Conservation (phyloP, 1,140 invertebrate genomes). For the Microplitis mediator region DNA sequence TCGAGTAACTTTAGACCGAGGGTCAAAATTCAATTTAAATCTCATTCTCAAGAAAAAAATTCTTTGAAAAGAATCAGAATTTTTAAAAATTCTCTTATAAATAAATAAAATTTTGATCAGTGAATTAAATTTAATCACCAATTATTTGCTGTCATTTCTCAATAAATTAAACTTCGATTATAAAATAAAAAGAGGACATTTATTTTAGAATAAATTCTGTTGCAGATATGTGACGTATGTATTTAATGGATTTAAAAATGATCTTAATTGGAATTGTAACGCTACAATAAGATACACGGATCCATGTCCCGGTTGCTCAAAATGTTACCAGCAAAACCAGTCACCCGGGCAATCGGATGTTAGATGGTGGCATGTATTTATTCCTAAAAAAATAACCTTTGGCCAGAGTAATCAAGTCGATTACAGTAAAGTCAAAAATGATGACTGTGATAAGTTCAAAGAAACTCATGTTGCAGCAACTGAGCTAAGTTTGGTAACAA, state of each 20-base stretch:
- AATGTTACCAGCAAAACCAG: slow-evolving; percentile 65
- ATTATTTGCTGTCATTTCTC: no score
- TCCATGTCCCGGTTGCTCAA: slow-evolving; percentile 84
- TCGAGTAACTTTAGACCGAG: no score
- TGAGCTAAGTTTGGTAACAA: slow-evolving; percentile 67
- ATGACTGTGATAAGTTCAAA: slow-evolving; percentile 64
- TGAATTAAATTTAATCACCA: no score
- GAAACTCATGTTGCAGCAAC: slow-evolving; percentile 66
- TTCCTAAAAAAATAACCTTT: slow-evolving; percentile 49
- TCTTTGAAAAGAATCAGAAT: no score
- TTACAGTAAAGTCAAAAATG: slow-evolving; percentile 66
- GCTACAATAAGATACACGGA: slow-evolving; percentile 75
- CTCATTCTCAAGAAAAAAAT: no score
- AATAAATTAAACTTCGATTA: no score
- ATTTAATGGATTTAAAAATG: slow-evolving; percentile 71
- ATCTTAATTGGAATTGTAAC: slow-evolving; percentile 71
- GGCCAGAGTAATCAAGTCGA: slow-evolving; percentile 43
- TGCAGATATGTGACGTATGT: slow-evolving; percentile 55
- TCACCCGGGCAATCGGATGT: slow-evolving; percentile 33
- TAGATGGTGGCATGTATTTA: slow-evolving; percentile 64
- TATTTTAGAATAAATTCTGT: slow-evolving; percentile 20
- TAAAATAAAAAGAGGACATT: no score
- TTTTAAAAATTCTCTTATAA: slow-evolving; percentile 12
- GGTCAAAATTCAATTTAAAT: no score
- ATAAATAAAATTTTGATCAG: background rate